These are phyloP conservation scores for Epicauta chinensis DNA, from an alignment of 1,140 invertebrate species.

Conservation along the genomic window DNA sequence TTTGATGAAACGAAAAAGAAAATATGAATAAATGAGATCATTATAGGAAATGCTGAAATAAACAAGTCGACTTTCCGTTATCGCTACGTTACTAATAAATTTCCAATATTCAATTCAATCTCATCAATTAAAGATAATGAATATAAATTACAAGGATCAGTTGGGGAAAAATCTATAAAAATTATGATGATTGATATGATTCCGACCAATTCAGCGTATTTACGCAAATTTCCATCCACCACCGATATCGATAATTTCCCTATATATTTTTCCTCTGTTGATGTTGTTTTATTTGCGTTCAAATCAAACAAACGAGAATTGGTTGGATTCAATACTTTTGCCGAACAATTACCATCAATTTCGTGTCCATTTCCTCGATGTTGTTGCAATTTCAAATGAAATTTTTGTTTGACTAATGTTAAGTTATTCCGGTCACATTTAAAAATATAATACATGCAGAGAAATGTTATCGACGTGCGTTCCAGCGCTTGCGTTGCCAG, in stretches of 20 bases:
- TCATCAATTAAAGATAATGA: conserved; percentile 20
- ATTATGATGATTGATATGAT: conserved; percentile 9
- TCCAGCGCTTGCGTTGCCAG: conserved; percentile 20
- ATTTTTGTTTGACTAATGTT: conserved; percentile 32
- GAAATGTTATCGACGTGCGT: conserved; percentile 23
- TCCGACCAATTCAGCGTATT: too few relatives aligned
- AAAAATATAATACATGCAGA: conserved; percentile 36
- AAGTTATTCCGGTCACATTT: conserved; percentile 35
- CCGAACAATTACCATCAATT: background rate
- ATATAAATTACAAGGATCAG: conserved; percentile 12
- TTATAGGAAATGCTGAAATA: too few relatives aligned
- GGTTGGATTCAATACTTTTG: too few relatives aligned
- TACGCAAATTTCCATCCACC: too few relatives aligned
- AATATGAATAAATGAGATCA: too few relatives aligned
- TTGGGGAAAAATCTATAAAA: conserved; percentile 1
- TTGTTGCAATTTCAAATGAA: conserved; percentile 29
- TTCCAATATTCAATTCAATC: conserved; percentile 15
- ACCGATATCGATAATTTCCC: too few relatives aligned
- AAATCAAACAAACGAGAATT: too few relatives aligned
- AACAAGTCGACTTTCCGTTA: background rate
- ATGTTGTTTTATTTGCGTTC: too few relatives aligned
- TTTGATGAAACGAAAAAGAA: too few relatives aligned
- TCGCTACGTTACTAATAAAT: conserved; percentile 10
- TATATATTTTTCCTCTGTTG: too few relatives aligned
- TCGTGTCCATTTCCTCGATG: conserved; percentile 4